These are phyloP conservation scores for Parelbella ahira DNA, from an alignment of 2,888 invertebrate species.

Conservation along the genomic window DNA sequence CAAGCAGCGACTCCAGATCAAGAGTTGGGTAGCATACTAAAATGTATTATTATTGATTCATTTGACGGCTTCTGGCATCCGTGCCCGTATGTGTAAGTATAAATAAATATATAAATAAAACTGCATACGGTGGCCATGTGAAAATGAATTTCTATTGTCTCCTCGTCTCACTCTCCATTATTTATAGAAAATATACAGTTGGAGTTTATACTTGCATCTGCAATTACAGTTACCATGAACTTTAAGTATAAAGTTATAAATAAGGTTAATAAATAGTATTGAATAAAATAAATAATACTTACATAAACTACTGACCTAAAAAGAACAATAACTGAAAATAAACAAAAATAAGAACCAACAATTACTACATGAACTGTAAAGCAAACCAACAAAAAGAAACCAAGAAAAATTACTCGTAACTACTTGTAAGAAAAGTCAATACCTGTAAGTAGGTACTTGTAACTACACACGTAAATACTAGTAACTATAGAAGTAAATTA, in stretches of 20 bases:
- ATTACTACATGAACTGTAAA: no score
- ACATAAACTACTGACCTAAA: no score
- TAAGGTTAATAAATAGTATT: no score
- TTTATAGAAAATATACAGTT: conserved; percentile 18
- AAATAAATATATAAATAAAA: conserved; percentile 26
- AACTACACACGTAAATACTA: no score
- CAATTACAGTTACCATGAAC: conserved; percentile 4
- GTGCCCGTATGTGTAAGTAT: conserved; percentile 22
- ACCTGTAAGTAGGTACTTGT: no score
- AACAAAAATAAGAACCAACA: no score
- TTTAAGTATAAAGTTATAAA: no score
- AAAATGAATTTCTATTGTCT: conserved; percentile 23
- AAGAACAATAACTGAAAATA: no score
- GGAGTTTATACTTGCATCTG: conserved; percentile 4
- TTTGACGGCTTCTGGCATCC: conserved; percentile 24
- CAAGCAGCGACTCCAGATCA: conserved; percentile 10
- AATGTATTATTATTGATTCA: conserved; percentile 25
- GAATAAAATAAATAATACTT: no score
- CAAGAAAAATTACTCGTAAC: no score
- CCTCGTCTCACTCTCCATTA: conserved; percentile 18
- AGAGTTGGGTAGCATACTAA: conserved; percentile 19
- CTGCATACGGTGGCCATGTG: conserved; percentile 17
- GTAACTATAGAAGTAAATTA: neutral
- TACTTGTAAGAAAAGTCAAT: no score
- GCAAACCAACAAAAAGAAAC: no score